Evolutionary conservation across 1,140 invertebrate genomes (phyloP), one percentile per base, ranked within the genome.

Genomic region (Phocides pigmalion): DNA sequence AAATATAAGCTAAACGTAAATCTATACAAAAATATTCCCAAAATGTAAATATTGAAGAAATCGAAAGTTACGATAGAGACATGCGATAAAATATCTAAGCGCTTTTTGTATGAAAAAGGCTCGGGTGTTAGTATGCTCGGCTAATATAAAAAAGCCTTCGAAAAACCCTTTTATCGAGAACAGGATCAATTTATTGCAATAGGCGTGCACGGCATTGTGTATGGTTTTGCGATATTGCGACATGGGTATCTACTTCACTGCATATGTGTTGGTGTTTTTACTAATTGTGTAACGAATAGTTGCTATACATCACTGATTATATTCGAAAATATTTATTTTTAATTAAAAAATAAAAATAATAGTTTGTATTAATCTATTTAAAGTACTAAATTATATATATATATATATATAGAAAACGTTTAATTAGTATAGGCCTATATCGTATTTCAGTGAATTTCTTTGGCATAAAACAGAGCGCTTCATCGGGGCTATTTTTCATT

Each of bases 101-200:
- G 16, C 5, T 42, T 42, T 42, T 17, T 42, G 4, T 17, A 19
- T 42, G 16, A 42, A 19, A 19, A 11, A 9, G 41, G 41, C 9
- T 2, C 12, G 15, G 37, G 37, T 39, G 37, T 42, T 42, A 42
- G 15, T 42, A 42, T 42, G 16, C 41, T 19, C 41, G 8, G 41
- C 41, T 42, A 42, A 42, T 42, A 46, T 46, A 35, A 51, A 51
- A 22, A 35, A 35, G 12, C 17, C 25, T 56, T 20, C 51, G 19
- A 14, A 39, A n/a, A 41, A 41, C 35, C 51, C 51, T 56, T 56
- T 41, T 56, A 56, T 42, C 20, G 6, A 25, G 6, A 56, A 42
- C 20, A 44, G 20, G 19, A 42, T 42, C 37, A 58, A 58, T 44
- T 58, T 44, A 44, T 58, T 44, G 41, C 39, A 39, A 53, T 53